These are phyloP conservation scores for Dendrolimus punctatus DNA, from an alignment of 1,140 invertebrate genomes.

Conservation along the genomic window DNA sequence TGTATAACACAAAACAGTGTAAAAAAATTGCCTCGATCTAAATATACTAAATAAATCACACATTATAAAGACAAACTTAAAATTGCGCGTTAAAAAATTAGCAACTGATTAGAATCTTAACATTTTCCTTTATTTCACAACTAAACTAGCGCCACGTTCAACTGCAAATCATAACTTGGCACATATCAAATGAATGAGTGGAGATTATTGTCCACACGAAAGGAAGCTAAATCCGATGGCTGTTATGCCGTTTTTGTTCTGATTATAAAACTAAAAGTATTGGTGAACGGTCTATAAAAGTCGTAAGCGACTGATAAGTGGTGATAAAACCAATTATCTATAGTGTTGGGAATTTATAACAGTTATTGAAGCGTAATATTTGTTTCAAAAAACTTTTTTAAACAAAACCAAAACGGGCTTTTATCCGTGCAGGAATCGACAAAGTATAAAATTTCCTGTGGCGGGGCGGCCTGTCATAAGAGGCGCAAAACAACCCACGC, in stretches of 20 bases:
- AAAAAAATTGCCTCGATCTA: too few species aligned
- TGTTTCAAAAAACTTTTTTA: neutral
- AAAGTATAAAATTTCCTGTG: too few species aligned
- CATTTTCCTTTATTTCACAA: neutral
- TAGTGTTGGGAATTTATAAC: neutral
- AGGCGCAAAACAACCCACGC: too few species aligned
- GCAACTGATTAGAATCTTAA: neutral
- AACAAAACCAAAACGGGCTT: too few species aligned
- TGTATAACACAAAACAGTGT: neutral
- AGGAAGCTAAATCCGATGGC: neutral
- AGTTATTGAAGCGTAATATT: too few species aligned
- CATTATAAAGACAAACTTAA: conserved; percentile 3
- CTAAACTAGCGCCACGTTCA: neutral
- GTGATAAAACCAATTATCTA: neutral
- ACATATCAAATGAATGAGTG: neutral
- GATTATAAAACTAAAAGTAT: neutral
- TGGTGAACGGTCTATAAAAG: neutral
- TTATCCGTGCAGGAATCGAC: too few species aligned
- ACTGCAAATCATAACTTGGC: neutral
- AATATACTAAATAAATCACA: neutral
- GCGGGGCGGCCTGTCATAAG: too few species aligned
- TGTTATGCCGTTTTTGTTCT: neutral
- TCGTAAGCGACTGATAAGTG: neutral
- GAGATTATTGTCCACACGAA: neutral
- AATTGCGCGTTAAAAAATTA: neutral